Evolutionary conservation across 1,140 invertebrate species (phyloP).

Genomic region (Drosophila kepulauana): DNA sequence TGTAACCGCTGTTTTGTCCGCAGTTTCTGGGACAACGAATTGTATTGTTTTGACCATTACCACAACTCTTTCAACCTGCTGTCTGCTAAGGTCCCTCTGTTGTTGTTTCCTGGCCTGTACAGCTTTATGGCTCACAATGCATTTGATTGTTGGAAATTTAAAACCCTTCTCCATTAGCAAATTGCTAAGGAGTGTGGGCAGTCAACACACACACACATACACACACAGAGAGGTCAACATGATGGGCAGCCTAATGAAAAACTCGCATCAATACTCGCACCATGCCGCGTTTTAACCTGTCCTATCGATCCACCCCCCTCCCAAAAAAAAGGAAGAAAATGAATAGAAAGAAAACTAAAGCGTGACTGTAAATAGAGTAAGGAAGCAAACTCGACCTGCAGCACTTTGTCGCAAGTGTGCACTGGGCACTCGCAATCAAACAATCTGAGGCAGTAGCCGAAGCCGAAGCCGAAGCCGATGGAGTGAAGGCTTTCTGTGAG

Average conservation of each 20-base stretch:
- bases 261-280: conserved; percentile 2
- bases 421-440: background rate
- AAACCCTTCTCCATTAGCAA: conserved; percentile 71
- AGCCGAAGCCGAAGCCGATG: too few relatives aligned
- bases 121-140: conserved; percentile 42
- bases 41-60: conserved; percentile 34
- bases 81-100: background rate
- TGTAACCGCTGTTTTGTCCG: background rate
- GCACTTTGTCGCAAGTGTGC: conserved; percentile 21
- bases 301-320: conserved; percentile 21
- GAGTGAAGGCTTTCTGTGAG: background rate
- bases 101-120: background rate
- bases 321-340: background rate
- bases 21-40: background rate
- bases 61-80: background rate
- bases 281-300: conserved; percentile 10
- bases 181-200: conserved; percentile 44
- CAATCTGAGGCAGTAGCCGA: background rate
- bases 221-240: conserved; percentile 32
- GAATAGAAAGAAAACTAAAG: background rate
- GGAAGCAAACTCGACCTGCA: conserved; percentile 21
- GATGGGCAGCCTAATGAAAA: conserved; percentile 35
- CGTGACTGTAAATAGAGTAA: conserved; percentile 6
- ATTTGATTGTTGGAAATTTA: conserved; percentile 63
- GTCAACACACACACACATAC: background rate